A percentile compares a stretch with the other conserved stretches of the same genome.
Conservation (phyloP, 2,113 vertebrate species). For the Suricata suricatta region DNA sequence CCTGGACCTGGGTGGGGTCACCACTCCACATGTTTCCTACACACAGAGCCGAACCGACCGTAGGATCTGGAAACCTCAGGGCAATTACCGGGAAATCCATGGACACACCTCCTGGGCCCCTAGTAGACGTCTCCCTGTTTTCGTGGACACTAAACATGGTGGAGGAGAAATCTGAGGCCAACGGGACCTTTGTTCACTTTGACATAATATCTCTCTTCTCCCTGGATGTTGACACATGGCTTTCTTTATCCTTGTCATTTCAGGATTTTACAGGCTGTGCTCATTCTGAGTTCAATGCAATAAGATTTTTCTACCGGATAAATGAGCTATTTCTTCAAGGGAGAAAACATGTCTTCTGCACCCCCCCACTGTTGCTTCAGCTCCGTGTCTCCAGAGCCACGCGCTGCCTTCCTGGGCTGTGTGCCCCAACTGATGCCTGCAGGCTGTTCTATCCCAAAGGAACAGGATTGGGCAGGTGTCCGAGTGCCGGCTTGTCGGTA, state of each 20-base stretch:
- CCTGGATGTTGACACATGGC: fast-evolving
- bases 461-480: fast-evolving
- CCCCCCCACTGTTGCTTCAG: background rate
- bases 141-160: background rate
- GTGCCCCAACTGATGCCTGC: fast-evolving
- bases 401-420: fast-evolving
- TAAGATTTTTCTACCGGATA: background rate
- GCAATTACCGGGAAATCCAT: too few relatives aligned
- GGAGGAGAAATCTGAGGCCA: background rate
- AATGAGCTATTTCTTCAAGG: background rate
- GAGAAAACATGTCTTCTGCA: fast-evolving
- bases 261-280: background rate
- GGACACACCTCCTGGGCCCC: fast-evolving
- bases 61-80: background rate
- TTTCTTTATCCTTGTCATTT: background rate
- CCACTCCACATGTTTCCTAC: background rate
- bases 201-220: background rate
- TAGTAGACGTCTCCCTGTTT: background rate
- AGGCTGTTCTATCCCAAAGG: fast-evolving
- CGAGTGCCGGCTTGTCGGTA: too few relatives aligned
- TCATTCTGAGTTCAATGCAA: fast-evolving
- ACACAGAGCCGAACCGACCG: background rate
- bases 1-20: too few relatives aligned
- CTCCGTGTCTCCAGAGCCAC: fast-evolving
- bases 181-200: background rate